phyloP scores from a whole-genome alignment of 1,140 invertebrate species.

The Drosophila eugracilis region DNA sequence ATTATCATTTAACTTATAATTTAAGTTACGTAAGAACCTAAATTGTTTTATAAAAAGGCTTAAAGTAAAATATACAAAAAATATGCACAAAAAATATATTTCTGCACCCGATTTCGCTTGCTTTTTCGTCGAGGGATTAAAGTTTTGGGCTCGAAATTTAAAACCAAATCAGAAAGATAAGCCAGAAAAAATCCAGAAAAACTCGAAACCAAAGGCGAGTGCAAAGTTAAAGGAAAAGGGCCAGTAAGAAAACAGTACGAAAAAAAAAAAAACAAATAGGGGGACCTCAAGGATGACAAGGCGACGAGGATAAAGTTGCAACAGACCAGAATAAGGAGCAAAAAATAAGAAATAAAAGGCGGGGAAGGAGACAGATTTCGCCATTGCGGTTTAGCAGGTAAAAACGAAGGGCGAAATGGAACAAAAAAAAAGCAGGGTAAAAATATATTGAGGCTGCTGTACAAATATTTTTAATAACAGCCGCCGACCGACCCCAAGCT shows the following conservation, averaged over 20 bases:
- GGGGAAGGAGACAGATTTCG: conserved; percentile 1
- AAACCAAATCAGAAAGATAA: conserved; percentile 46
- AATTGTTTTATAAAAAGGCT: too few relatives aligned
- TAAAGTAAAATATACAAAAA: not conserved
- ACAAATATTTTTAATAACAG: conserved; percentile 74
- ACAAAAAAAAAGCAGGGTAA: not conserved
- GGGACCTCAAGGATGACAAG: conserved; percentile 35
- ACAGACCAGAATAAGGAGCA: conserved; percentile 27
- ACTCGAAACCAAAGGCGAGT: conserved; percentile 52
- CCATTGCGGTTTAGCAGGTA: conserved; percentile 45
- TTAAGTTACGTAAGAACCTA: too few relatives aligned
- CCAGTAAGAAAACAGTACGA: conserved; percentile 31
- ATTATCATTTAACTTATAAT: not conserved
- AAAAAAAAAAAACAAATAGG: too few relatives aligned
- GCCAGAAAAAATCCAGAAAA: conserved; percentile 41
- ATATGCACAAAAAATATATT: not conserved
- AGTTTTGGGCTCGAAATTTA: conserved; percentile 60
- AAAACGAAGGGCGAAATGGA: not conserved
- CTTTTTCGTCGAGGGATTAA: conserved; percentile 40
- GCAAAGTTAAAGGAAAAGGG: conserved; percentile 59
- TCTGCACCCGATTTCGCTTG: conserved; percentile 7
- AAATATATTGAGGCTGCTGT: conserved; percentile 47
- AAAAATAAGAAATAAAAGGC: too few relatives aligned
- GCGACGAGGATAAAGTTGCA: conserved; percentile 50
- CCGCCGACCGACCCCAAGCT: conserved; percentile 38